phyloP scores from a whole-genome alignment of 1,140 invertebrate genomes.

The Macrocentrus cingulum region DNA sequence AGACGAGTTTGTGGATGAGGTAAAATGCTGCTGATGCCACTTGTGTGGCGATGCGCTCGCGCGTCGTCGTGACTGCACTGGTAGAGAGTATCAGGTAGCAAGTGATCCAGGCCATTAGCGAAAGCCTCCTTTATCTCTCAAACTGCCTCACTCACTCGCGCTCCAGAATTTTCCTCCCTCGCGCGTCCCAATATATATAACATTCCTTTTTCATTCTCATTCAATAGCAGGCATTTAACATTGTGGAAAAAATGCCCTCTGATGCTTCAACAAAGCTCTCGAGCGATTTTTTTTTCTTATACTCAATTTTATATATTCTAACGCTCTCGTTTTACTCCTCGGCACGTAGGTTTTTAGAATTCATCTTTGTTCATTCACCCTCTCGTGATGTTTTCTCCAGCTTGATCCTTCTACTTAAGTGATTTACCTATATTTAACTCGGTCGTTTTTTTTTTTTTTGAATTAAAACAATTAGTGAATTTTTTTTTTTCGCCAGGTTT shows the following conservation, averaged over 20 bases:
- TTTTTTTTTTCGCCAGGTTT: too few species aligned
- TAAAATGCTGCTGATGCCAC: constrained; percentile 11
- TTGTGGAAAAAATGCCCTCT: too few species aligned
- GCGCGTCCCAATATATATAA: too few species aligned
- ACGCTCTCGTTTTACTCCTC: constrained; percentile 43
- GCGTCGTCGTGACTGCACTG: constrained; percentile 32
- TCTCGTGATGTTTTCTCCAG: background rate
- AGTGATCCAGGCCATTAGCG: constrained; percentile 49
- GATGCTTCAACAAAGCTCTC: constrained; percentile 27
- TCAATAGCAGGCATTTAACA: too few species aligned
- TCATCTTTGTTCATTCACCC: constrained; percentile 27
- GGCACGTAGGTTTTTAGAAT: constrained; percentile 50
- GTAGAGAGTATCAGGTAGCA: too few species aligned
- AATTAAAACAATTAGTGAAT: constrained; percentile 13
- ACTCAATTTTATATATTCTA: constrained; percentile 33
- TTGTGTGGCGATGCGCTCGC: constrained; percentile 4
- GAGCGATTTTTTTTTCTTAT: background rate
- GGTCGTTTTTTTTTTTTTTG: too few species aligned
- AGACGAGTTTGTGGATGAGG: constrained; percentile 27
- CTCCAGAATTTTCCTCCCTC: constrained; percentile 5
- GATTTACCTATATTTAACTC: constrained; percentile 4
- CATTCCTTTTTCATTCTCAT: too few species aligned
- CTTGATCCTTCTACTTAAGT: constrained; percentile 3
- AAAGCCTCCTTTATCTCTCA: constrained; percentile 30
- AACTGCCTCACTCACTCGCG: constrained; percentile 12